Evolutionary conservation across 2,888 invertebrate genomes (phyloP).

Genomic region (Eremobia ochroleuca): DNA sequence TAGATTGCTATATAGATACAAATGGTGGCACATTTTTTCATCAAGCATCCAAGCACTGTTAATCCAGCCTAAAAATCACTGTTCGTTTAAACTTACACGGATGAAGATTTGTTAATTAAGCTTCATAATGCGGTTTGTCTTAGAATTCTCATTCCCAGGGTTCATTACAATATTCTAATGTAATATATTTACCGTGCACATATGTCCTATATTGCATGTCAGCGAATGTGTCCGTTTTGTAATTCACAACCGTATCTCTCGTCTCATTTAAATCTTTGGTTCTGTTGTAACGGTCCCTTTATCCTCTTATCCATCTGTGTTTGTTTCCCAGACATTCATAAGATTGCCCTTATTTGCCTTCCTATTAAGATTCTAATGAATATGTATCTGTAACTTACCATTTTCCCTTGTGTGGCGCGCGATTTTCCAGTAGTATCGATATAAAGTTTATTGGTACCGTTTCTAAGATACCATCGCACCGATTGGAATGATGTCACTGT

Average conservation of each 20-base stretch:
- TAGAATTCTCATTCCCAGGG: constrained; percentile 69
- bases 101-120: constrained; percentile 35
- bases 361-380: constrained; percentile 58
- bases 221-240: constrained; percentile 67
- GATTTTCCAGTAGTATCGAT: constrained; percentile 45
- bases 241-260: constrained; percentile 72
- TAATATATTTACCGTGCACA: constrained; percentile 63
- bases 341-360: constrained; percentile 52
- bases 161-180: constrained; percentile 70
- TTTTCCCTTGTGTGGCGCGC: constrained; percentile 37
- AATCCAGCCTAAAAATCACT: constrained; percentile 37
- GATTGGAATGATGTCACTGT: constrained; percentile 21
- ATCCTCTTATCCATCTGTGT: constrained; percentile 67
- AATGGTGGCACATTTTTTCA: constrained; percentile 39
- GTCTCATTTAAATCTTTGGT: constrained; percentile 71
- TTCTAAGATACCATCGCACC: constrained; percentile 14
- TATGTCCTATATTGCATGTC: constrained; percentile 62
- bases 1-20: constrained; percentile 19
- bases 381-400: constrained; percentile 56
- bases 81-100: constrained; percentile 41
- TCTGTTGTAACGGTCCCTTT: constrained; percentile 70
- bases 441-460: constrained; percentile 32
- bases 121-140: constrained; percentile 51
- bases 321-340: constrained; percentile 63
- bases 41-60: constrained; percentile 15